A percentile compares a stretch with the other conserved stretches of the same genome.
phyloP scores from a whole-genome alignment of 2,797 vertebrate species.

The Neomorphus geoffroyi region DNA sequence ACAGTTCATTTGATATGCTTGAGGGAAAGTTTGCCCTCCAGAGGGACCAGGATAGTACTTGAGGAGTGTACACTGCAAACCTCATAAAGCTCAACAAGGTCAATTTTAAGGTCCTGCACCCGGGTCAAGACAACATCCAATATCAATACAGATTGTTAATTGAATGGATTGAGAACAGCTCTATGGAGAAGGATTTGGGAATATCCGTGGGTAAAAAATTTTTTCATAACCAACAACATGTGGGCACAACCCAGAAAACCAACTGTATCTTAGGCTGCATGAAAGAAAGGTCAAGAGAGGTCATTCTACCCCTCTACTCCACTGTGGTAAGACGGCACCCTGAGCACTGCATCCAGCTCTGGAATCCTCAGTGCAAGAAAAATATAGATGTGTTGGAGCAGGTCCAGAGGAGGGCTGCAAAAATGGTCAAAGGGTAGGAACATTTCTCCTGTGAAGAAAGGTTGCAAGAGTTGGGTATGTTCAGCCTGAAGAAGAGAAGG shows the following conservation, averaged over 20 bases:
- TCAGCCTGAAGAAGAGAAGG: background rate
- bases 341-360: background rate
- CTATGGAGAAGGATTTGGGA: background rate
- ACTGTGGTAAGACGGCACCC: no score
- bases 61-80: background rate
- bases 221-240: no score
- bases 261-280: background rate
- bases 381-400: background rate
- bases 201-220: background rate
- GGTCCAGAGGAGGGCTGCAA: background rate
- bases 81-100: background rate
- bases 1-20: background rate
- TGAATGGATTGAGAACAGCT: background rate
- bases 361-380: background rate
- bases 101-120: background rate
- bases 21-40: background rate
- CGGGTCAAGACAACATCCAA: background rate
- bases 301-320: background rate
- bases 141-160: background rate
- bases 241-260: background rate
- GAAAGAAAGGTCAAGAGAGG: background rate
- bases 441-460: fast-evolving
- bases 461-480: background rate
- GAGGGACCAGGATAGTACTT: background rate
- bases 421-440: background rate